Base-by-base conservation (phyloP, 2,888 invertebrate genomes). In the Tetranychus truncatus region DNA sequence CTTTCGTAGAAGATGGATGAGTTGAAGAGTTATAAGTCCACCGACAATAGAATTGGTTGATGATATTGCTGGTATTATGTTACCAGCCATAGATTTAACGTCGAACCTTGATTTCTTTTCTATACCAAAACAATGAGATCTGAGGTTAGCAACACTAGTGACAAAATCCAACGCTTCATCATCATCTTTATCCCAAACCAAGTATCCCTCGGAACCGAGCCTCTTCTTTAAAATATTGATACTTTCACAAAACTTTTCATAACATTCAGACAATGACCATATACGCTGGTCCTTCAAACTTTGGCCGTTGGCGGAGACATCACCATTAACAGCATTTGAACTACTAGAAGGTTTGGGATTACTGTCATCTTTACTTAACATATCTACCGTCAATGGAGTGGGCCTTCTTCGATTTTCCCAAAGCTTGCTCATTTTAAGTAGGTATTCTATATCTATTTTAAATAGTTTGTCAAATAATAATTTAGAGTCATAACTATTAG, bases 31-130 rank as follows among this genome's bases (percentile, higher is more conserved):
- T 0, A 95, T 92, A n/a, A 97, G 85, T 0, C 95, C 99, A 0
- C 96, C 95, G 65, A 99, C 91, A 76, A 99, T 91, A 0, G 99
- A 97, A 82, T 99, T 99, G 1, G 97, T 96, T 0, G 97, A 95
- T 7, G 99, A 97, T 81, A 99, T 97, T 0, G 99, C 99, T 8
- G 99, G 99, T 81, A 99, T 95, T 80, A 99, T 99, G 83, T 99
- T 99, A 20, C 99, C 99, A 0, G 99, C 99, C 91, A 99, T 97
- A 1, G 97, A 85, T 84, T 80, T 77, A 79, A 80, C 72, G 66
- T 78, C 78, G 69, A 78, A 78, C 20, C 75, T 72, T n/a, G 77
- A 77, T 71, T 78, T 78, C 18, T 74, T 55, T 46, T 73, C 75
- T 15, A 78, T 78, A 71, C 67, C 45, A 72, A 78, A 78, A 71